These are phyloP conservation scores for Malurus melanocephalus DNA, from an alignment of 2,113 vertebrate species.

Conservation along the genomic window DNA sequence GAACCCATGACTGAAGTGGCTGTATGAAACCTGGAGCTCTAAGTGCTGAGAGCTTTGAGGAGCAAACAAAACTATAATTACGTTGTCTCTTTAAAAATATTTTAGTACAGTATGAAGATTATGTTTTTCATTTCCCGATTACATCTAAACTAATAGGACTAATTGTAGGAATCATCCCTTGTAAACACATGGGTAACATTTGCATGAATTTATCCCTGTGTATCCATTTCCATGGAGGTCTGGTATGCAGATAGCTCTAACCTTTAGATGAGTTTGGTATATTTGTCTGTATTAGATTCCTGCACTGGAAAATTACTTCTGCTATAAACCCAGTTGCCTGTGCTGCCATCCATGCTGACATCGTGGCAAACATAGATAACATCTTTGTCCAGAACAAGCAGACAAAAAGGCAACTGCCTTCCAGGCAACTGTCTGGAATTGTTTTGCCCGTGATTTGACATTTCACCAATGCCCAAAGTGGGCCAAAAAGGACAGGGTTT, in stretches of 20 bases:
- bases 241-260: background rate
- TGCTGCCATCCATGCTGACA: background rate
- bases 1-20: background rate
- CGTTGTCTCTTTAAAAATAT: background rate
- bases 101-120: background rate
- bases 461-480: background rate
- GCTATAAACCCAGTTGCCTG: background rate
- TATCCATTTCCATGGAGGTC: background rate
- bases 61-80: background rate
- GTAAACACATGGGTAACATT: background rate
- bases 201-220: background rate
- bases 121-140: background rate
- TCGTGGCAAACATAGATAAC: background rate
- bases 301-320: conserved; percentile 9
- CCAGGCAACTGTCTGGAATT: background rate
- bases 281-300: background rate
- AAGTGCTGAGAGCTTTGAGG: background rate
- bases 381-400: background rate
- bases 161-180: background rate
- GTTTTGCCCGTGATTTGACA: background rate
- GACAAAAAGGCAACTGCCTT: background rate
- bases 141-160: background rate
- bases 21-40: background rate
- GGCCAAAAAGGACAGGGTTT: background rate
- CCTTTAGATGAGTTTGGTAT: background rate